Conservation (phyloP, 2,113 vertebrate genomes). For the Crotalus viridis region DNA sequence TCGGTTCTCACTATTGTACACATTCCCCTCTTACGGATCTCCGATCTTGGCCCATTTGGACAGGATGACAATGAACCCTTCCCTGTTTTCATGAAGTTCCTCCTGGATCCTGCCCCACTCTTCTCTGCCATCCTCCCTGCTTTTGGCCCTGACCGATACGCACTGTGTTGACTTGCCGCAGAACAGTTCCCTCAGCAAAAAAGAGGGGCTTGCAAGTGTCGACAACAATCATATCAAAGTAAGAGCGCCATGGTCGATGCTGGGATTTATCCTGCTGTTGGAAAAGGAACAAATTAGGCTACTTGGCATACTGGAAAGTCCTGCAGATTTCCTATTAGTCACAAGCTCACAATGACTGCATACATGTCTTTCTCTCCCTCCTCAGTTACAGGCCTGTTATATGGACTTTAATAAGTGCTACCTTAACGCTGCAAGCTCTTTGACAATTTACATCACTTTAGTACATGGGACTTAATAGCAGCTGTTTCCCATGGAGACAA, state of each 20-base stretch:
- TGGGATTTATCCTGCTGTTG: conserved; percentile 44
- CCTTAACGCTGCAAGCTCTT: neutral
- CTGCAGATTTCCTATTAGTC: neutral
- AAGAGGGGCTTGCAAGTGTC: conserved; percentile 83
- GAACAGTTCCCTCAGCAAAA: conserved; percentile 79
- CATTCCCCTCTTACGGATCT: neutral
- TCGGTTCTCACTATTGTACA: neutral
- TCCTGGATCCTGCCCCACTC: neutral
- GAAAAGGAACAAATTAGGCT: neutral
- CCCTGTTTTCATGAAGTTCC: neutral
- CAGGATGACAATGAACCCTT: neutral
- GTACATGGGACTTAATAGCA: neutral
- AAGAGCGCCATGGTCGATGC: conserved; percentile 71
- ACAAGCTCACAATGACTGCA: neutral
- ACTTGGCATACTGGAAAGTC: neutral
- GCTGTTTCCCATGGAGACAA: neutral
- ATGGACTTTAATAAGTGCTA: neutral
- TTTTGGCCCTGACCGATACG: neutral
- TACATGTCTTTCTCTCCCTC: neutral
- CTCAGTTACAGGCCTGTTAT: neutral
- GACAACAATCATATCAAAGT: conserved; percentile 82
- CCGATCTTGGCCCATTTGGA: too few species aligned
- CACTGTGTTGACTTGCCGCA: conserved; percentile 84
- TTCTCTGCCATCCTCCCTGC: neutral
- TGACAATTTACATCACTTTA: neutral